Evolutionary conservation across 2,113 vertebrate species (phyloP), one percentile per base, ranked within the genome.

Genomic region (Sialia sialis): DNA sequence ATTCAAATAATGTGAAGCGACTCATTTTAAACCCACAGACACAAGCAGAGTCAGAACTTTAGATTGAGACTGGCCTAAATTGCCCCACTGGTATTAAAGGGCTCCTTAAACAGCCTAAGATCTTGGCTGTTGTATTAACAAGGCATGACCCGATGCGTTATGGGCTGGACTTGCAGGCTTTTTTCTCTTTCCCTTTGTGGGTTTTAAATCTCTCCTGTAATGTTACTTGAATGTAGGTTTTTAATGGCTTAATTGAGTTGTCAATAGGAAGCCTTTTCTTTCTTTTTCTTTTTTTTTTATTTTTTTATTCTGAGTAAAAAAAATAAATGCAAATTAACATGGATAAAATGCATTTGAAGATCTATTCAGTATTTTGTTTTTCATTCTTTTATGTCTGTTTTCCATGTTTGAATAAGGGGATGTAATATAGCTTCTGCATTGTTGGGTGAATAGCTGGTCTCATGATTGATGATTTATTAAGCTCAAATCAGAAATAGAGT

Each of bases 211-310:
- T 96, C 84, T 95, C 89, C 93, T 90, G 89, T 95, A 95, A 95
- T 93, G 87, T 94, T 96, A 77, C 85, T 97, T 90, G 94, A 95
- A 95, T 93, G 87, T 91, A 96, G 87, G 87, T 96, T 97, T 96
- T 94, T 95, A 95, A 95, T 88, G 87, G 84, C 85, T 96, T 95
- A 96, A 95, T 94, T 96, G 95, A 93, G 87, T 94, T 93, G 82
- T 95, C 93, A 91, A 95, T 90, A 95, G 84, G 78, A 95, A 95
- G 75, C 51, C 16, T 67, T 91, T 93, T 93, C 13, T 76, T 88
- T 75, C 26, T 62, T 58, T 10, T 54, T 85, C 81, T 67, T 80
- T 67, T 48, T 58, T 84, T 89, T 69, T 34, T n/a, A n/a, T 49
- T 74, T 55, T 77, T 51, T 63, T 30, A 64, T 93, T 95, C 62